Base-by-base conservation (phyloP, 2,113 vertebrate genomes). In the Jacana jacana region DNA sequence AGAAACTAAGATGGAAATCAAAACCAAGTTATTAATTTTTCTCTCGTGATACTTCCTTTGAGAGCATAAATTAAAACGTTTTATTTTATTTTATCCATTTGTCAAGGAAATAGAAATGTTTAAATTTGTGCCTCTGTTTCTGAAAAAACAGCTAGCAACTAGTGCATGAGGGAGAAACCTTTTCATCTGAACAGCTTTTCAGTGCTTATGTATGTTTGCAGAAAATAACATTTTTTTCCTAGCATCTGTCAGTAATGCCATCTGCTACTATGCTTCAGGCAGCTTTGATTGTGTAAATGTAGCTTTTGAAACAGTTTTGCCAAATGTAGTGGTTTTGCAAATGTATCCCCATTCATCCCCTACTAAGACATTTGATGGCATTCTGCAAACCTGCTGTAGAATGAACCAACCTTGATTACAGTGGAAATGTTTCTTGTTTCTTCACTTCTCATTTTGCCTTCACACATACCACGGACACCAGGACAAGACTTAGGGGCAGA, bases 211-310 rank as follows among this genome's bases (percentile, higher is more conserved):
- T 37, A 65, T 95, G 82, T 95, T 94, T 96, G 95, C 71, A 93
- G 88, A 95, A 96, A 93, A 86, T 73, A 82, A 69, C 79, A 69
- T 89, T 96, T 93, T 86, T 94, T 89, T 22, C 54, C 44, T 76
- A 93, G 49, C 93, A 87, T 93, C 89, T 95, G 93, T 76, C 91
- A 95, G 48, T 69, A 95, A 52, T 39, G 86, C 91, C 96, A 95
- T 95, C 94, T 96, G 94, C 81, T 94, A 60, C 89, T 93, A 40
- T 65, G 89, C 81, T 96, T 87, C 66, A 92, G 94, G 91, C 94
- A 80, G 86, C 81, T 87, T 93, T 57, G 64, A 13, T 48, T 93
- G 89, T 96, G 84, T 85, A 87, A 95, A 95, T 86, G 64, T 83
- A 87, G 69, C 39, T 89, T 91, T 89, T 39, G 93, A 79, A 81